Conservation (phyloP, 2,888 invertebrate species). For the Timema podura region DNA sequence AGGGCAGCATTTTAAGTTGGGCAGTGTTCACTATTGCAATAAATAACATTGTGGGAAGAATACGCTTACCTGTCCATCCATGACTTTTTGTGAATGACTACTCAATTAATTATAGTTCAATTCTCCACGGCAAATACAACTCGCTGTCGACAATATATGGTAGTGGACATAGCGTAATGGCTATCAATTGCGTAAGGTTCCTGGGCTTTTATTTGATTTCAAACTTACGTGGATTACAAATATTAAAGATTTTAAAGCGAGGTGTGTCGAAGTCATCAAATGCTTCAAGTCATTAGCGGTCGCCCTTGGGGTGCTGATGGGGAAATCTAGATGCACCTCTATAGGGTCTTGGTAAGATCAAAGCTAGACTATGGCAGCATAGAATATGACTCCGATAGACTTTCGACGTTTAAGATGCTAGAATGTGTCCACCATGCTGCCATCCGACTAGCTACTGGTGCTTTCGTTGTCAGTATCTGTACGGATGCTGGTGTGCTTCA, state of each 20-base stretch:
- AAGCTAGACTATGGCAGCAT: neutral
- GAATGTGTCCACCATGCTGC: neutral
- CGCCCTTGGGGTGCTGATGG: neutral
- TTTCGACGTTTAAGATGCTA: neutral
- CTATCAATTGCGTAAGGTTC: neutral
- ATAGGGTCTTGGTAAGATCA: neutral
- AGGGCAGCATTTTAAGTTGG: neutral
- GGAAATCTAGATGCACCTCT: neutral
- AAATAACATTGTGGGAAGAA: neutral
- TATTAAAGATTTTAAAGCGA: neutral
- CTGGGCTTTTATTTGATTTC: neutral
- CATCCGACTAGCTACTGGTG: neutral
- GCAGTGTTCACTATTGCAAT: neutral
- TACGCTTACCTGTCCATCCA: neutral
- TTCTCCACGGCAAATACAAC: neutral
- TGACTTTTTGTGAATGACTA: neutral
- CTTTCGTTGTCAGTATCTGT: neutral
- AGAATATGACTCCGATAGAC: neutral
- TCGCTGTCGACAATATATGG: neutral
- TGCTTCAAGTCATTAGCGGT: no score
- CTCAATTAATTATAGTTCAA: neutral
- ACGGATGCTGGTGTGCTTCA: no score
- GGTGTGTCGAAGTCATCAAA: neutral
- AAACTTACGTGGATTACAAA: neutral
- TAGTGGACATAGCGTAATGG: neutral